Conservation (phyloP, 2,797 vertebrate genomes). For the Antrozous pallidus region DNA sequence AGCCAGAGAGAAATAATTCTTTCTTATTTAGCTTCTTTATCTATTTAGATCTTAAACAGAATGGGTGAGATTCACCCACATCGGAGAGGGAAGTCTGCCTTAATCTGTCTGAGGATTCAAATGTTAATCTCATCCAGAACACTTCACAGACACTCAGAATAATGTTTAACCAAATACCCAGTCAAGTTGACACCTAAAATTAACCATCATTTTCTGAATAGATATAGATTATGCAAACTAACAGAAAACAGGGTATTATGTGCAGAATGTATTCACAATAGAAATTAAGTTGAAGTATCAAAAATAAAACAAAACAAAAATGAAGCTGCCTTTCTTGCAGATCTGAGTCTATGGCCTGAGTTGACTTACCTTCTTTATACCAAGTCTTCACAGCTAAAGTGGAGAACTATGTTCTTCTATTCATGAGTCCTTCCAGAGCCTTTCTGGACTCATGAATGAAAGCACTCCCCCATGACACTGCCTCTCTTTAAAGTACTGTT, state of each 20-base stretch:
- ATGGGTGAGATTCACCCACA: too few relatives aligned
- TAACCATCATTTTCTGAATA: neutral
- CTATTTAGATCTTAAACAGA: neutral
- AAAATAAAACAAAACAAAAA: neutral
- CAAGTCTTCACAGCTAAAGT: neutral
- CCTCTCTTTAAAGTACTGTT: neutral
- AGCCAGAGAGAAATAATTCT: neutral
- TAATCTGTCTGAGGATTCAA: neutral
- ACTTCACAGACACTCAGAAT: neutral
- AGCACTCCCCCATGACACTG: neutral
- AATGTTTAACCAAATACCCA: neutral
- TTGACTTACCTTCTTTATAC: neutral
- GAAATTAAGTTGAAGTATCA: neutral
- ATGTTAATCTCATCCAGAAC: neutral
- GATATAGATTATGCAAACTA: neutral
- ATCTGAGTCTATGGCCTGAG: neutral
- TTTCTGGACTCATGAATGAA: neutral
- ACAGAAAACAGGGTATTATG: neutral
- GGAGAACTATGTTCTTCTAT: neutral
- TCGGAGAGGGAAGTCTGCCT: neutral
- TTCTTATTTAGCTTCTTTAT: constrained; percentile 2
- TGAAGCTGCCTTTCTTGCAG: neutral
- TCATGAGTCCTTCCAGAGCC: neutral
- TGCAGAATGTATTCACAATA: neutral
- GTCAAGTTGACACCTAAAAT: neutral